phyloP scores from a whole-genome alignment of 1,140 invertebrate genomes.

The Drosophila busckii region DNA sequence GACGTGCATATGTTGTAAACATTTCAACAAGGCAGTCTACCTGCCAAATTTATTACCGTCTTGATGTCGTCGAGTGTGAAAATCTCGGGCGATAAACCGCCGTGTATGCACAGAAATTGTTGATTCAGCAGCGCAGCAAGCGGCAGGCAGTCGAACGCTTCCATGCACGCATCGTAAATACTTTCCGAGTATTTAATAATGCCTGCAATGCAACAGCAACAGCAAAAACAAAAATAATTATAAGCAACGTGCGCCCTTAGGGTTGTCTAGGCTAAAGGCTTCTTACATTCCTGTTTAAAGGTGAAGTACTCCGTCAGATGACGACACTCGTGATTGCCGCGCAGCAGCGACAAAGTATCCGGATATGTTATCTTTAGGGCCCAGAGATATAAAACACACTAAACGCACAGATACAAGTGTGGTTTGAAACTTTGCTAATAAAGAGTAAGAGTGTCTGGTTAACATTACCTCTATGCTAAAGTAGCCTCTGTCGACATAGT shows the following conservation, averaged over 20 bases:
- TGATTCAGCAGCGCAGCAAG: conserved; percentile 99
- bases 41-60: conserved; percentile 80
- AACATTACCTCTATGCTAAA: conserved; percentile 98
- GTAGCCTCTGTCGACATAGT: conserved; percentile 99
- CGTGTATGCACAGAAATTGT: conserved; percentile 99
- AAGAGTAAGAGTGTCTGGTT: not conserved
- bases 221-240: conserved; percentile 3
- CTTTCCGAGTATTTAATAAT: conserved; percentile 99
- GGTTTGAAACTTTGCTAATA: too few relatives aligned
- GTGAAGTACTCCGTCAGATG: conserved; percentile 99
- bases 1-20: conserved; percentile 48
- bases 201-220: conserved; percentile 83
- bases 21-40: conserved; percentile 52
- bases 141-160: conserved; percentile 99
- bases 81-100: conserved; percentile 99
- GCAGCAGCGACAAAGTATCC: conserved; percentile 97
- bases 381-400: conserved; percentile 99
- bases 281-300: conserved; percentile 99
- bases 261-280: not conserved
- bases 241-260: conserved; percentile 1
- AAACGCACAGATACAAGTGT: not conserved
- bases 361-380: conserved; percentile 99
- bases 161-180: conserved; percentile 99
- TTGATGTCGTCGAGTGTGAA: conserved; percentile 99
- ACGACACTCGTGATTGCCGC: conserved; percentile 99